Evolutionary conservation across 1,140 invertebrate genomes (phyloP).

Genomic region (Solen grandis): DNA sequence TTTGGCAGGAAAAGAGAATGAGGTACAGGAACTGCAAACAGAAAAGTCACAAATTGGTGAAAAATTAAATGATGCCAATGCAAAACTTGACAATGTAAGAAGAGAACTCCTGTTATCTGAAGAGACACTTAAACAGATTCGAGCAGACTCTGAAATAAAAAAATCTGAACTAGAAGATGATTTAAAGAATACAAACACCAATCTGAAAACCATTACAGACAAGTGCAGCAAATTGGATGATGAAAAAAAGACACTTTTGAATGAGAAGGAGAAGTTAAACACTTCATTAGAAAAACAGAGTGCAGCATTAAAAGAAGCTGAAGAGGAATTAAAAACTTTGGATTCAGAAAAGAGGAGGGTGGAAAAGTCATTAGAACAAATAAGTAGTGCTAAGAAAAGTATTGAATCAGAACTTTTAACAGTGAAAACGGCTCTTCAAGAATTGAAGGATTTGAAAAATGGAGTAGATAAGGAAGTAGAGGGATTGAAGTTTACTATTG

Average conservation of each 20-base stretch:
- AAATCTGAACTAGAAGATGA: not conserved
- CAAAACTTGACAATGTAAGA: not conserved
- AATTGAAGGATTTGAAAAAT: not conserved
- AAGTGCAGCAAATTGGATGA: not conserved
- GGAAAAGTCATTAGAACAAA: not conserved
- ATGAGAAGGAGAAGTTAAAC: not conserved
- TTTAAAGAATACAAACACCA: not conserved
- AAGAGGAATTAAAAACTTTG: not conserved
- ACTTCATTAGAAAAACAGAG: not conserved
- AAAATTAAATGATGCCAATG: conserved; percentile 7
- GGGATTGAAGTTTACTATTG: not conserved
- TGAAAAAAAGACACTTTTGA: not conserved
- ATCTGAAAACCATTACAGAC: not conserved
- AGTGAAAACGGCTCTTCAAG: no score
- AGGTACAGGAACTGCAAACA: conserved; percentile 11
- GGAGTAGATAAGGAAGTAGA: not conserved
- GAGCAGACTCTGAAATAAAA: not conserved
- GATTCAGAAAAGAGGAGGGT: not conserved
- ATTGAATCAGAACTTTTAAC: not conserved
- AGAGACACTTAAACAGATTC: not conserved
- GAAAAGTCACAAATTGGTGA: conserved; percentile 16
- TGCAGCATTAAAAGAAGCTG: not conserved
- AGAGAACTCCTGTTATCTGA: not conserved
- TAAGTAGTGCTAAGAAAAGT: not conserved
- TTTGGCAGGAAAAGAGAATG: conserved; percentile 16